Percentiles rank a stretch among this genome's conserved stretches.
These are phyloP conservation scores for Eristalis intricaria DNA, from an alignment of 2,888 invertebrate species.

Conservation along the genomic window DNA sequence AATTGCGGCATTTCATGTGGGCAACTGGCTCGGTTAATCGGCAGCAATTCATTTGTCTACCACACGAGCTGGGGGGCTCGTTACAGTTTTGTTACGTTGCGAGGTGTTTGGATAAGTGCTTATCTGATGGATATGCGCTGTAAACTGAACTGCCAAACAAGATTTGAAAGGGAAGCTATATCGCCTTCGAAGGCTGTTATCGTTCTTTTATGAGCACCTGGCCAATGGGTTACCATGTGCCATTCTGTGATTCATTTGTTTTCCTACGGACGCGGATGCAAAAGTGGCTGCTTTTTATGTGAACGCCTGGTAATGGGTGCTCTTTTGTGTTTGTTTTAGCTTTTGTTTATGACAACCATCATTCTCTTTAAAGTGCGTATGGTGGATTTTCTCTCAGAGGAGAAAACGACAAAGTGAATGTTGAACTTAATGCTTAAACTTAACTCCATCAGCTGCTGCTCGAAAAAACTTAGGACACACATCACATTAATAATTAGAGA, in stretches of 20 bases:
- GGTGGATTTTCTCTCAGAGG: not conserved
- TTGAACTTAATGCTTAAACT: no score
- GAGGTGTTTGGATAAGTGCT: conserved; percentile 20
- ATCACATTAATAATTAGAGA: no score
- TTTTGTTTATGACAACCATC: not conserved
- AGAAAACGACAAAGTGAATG: not conserved
- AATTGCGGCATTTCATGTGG: conserved; percentile 61
- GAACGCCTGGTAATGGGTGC: no score
- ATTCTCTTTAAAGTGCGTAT: not conserved
- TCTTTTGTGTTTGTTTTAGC: not conserved
- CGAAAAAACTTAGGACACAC: no score
- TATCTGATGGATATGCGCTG: conserved; percentile 15
- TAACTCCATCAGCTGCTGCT: no score
- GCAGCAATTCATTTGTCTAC: conserved; percentile 63
- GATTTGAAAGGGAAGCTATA: not conserved
- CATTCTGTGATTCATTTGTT: not conserved
- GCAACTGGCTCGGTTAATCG: conserved; percentile 64
- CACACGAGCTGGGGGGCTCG: conserved; percentile 31
- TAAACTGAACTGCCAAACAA: conserved; percentile 8
- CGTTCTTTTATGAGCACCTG: not conserved
- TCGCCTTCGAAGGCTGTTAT: conserved; percentile 27
- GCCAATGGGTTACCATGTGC: conserved; percentile 16
- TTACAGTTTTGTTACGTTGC: conserved; percentile 33
- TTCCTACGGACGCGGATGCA: not conserved
- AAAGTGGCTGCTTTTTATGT: not conserved